phyloP scores from a whole-genome alignment of 1,140 invertebrate genomes.

The Drosophila neocordata region DNA sequence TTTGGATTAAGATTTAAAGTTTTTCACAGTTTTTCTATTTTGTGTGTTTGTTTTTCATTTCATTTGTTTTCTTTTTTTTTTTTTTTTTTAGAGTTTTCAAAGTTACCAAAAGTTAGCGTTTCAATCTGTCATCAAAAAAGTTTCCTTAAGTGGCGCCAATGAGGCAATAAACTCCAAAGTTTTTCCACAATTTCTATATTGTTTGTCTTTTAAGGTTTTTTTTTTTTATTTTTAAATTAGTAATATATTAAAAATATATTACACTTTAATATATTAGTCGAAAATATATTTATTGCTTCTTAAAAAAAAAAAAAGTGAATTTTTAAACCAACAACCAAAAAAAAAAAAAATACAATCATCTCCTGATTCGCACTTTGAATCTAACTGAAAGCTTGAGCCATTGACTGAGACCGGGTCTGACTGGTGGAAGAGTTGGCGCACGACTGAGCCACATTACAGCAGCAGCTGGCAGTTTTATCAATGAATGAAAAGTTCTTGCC shows the following conservation, averaged over 20 bases:
- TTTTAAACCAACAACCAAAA: neutral
- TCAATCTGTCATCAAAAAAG: constrained; percentile 5
- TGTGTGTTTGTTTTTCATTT: neutral
- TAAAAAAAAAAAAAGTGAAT: neutral
- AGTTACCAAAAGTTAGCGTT: neutral
- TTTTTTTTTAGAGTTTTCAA: constrained; percentile 3
- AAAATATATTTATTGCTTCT: neutral
- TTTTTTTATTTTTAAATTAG: neutral
- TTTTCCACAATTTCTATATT: neutral
- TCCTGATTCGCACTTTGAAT: neutral
- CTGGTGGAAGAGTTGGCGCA: constrained; percentile 61
- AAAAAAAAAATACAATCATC: neutral
- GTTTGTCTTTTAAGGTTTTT: neutral
- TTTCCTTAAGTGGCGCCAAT: neutral
- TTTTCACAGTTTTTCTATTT: neutral
- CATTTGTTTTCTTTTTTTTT: neutral
- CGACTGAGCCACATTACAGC: constrained; percentile 62
- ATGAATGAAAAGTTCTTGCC: constrained; percentile 78
- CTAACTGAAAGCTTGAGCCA: neutral
- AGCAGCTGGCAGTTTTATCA: constrained; percentile 71
- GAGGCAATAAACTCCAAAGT: neutral
- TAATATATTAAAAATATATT: neutral
- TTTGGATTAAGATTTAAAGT: constrained; percentile 1
- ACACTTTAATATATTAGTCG: neutral
- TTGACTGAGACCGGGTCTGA: constrained; percentile 19